phyloP scores from a whole-genome alignment of 2,797 vertebrate genomes.

The Moxostoma hubbsi region DNA sequence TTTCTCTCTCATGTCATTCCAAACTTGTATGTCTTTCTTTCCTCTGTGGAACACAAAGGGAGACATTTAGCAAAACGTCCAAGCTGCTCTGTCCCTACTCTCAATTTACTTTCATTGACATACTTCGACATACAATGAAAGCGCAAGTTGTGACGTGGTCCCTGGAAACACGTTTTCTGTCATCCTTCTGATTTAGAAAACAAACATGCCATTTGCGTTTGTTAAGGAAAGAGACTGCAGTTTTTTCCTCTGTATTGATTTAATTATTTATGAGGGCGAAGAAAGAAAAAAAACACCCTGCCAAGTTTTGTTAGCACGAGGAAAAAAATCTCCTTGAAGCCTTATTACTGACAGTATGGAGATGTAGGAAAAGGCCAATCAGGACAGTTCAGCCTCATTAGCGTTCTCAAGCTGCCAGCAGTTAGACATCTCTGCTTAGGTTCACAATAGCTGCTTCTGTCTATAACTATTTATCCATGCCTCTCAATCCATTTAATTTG shows the following conservation, averaged over 20 bases:
- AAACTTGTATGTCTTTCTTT: no score
- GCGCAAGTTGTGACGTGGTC: slow-evolving; percentile 3
- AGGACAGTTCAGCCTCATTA: slow-evolving; percentile 22
- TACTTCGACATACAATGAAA: no score
- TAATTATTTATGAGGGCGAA: slow-evolving; percentile 28
- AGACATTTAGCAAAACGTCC: no score
- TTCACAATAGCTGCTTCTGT: neutral
- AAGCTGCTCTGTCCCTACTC: no score
- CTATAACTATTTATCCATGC: neutral
- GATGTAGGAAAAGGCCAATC: slow-evolving; percentile 29
- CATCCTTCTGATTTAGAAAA: slow-evolving; percentile 14
- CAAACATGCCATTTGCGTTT: slow-evolving; percentile 1
- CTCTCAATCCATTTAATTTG: slow-evolving; percentile 15
- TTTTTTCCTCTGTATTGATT: slow-evolving; percentile 38
- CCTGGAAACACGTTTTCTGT: neutral
- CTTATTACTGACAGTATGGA: slow-evolving; percentile 19
- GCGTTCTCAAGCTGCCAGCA: neutral
- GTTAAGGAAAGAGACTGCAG: slow-evolving; percentile 15
- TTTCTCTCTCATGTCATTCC: no score
- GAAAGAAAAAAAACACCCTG: slow-evolving; percentile 13
- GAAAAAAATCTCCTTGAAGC: slow-evolving; percentile 31
- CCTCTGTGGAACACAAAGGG: no score
- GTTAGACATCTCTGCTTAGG: neutral
- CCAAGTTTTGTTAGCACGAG: slow-evolving; percentile 28
- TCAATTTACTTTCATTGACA: no score